Percentiles rank a stretch among this genome's conserved stretches.
These are phyloP conservation scores for Chouioia cunea DNA, from an alignment of 2,888 invertebrate species.

Conservation along the genomic window DNA sequence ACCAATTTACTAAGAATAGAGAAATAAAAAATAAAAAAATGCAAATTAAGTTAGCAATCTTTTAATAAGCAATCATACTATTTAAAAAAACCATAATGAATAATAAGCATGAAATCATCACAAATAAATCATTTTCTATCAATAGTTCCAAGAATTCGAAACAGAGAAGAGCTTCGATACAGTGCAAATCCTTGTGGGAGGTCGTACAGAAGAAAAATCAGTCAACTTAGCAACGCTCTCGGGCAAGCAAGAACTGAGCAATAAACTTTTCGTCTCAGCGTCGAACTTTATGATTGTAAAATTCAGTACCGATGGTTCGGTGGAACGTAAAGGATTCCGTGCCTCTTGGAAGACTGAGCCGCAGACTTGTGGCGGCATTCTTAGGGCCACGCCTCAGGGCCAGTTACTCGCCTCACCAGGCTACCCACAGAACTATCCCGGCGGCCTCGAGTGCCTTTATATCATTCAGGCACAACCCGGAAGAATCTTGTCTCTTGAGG, in stretches of 20 bases:
- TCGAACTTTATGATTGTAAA: constrained; percentile 98
- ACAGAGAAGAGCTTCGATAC: constrained; percentile 97
- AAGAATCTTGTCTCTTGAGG: constrained; percentile 91
- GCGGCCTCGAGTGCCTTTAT: constrained; percentile 96
- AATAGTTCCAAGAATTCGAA: constrained; percentile 94
- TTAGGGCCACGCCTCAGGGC: constrained; percentile 89
- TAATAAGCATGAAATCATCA: not conserved
- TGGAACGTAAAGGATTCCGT: constrained; percentile 92
- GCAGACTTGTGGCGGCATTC: constrained; percentile 89
- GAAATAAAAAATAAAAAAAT: no score
- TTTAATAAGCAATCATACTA: no score
- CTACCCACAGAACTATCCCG: constrained; percentile 93
- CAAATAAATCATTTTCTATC: not conserved
- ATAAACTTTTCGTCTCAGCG: constrained; percentile 89
- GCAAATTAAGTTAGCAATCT: no score
- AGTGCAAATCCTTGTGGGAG: constrained; percentile 95
- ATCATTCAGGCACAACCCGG: constrained; percentile 91
- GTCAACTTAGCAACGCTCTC: constrained; percentile 92
- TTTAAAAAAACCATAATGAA: not conserved
- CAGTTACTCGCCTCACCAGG: constrained; percentile 92
- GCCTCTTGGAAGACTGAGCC: constrained; percentile 96
- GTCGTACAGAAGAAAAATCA: constrained; percentile 93
- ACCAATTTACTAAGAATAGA: no score
- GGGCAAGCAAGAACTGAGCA: constrained; percentile 89
- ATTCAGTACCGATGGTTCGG: constrained; percentile 94